Base-by-base conservation (phyloP, 2,113 vertebrate species). In the Thunnus thynnus region DNA sequence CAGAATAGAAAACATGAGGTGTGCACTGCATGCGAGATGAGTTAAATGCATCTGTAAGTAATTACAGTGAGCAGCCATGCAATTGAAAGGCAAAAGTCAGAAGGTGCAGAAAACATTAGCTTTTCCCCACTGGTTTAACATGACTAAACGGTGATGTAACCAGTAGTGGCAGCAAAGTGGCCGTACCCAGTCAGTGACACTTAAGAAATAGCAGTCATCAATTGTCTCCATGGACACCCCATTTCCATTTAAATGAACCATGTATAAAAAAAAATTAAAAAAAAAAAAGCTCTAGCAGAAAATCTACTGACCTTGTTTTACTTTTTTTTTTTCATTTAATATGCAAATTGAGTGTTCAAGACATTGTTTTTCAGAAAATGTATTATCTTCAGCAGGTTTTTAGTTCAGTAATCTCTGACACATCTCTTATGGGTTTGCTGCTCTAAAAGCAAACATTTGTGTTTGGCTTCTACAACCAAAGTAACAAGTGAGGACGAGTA, bases 231-330 rank as follows among this genome's bases (percentile, higher is more conserved):
- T 41, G 8, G 36, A 41, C 36, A 2, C 36, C 3, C 36, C 36
- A 41, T 80, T 85, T 83, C 14, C 70, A 83, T 76, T 72, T 64
- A 54, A 81, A 83, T 72, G 0, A 75, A 10, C 22, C 3, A 2
- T 74, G 30, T 58, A 12, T 14, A 9, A 2, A 9, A 41, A 41
- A 36, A 36, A 7, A 5, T 36, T 2, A 54, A 41, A 46, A 6
- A 20, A 52, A 22, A 67, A 48, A 0, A 54, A 46, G 16, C 32
- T 16, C 46, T 62, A 32, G 6, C 41, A 12, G 0, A 47, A 52
- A 8, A 27, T 16, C 14, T 11, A 10, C 6, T n/a, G 3, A 55
- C 20, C 3, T 30, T 30, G 8, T 25, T 51, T 57, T 55, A 3
- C 4, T 51, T 7, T 50, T 52, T 72, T 13, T 12, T 7, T 62